Evolutionary conservation across 2,113 vertebrate genomes (phyloP).

Genomic region (Mandrillus leucophaeus): DNA sequence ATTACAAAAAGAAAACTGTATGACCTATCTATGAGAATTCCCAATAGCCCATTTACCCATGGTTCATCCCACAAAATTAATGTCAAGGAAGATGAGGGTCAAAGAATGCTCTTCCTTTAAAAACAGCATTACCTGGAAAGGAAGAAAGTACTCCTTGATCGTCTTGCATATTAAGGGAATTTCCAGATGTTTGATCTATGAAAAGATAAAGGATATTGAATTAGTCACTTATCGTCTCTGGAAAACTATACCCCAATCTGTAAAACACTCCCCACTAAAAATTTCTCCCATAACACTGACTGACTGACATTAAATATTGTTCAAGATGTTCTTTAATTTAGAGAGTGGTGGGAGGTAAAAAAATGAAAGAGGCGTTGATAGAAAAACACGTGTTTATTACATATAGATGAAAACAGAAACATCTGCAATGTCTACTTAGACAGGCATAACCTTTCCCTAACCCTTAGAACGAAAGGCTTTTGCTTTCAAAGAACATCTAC

Average conservation of each 20-base stretch:
- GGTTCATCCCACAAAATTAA: not conserved
- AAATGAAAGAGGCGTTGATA: not conserved
- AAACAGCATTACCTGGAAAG: not conserved
- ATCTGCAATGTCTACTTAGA: not conserved
- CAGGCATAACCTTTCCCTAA: not conserved
- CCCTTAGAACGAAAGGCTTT: not conserved
- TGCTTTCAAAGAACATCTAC: not conserved
- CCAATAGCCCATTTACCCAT: rapidly evolving
- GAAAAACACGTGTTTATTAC: not conserved
- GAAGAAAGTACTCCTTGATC: not conserved
- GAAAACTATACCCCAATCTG: not conserved
- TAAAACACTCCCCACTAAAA: too few species aligned
- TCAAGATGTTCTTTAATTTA: not conserved
- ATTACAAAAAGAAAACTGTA: not conserved
- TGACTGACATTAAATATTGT: not conserved
- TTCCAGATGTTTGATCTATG: not conserved
- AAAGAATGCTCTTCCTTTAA: not conserved
- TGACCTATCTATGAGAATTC: not conserved
- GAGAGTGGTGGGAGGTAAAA: not conserved
- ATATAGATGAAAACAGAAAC: too few species aligned
- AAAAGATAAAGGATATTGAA: not conserved
- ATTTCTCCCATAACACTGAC: too few species aligned
- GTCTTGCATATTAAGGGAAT: not conserved
- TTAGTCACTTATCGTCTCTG: not conserved
- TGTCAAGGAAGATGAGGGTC: not conserved